Evolutionary conservation across 2,888 invertebrate genomes (phyloP).

Genomic region (Tridacna gigas): DNA sequence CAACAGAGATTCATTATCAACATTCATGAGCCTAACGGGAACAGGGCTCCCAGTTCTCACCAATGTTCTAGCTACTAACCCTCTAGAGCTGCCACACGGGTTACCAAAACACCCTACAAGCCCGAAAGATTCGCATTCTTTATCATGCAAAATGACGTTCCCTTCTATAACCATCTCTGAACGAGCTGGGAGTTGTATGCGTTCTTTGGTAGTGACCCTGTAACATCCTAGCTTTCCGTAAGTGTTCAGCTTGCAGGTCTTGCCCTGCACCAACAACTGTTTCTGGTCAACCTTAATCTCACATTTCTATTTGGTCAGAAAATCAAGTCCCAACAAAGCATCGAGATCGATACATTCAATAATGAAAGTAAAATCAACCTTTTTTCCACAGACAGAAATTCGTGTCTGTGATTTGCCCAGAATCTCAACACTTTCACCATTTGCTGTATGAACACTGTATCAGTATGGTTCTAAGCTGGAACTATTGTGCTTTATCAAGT

Average conservation of each 20-base stretch:
- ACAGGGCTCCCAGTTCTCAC: neutral
- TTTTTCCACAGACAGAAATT: neutral
- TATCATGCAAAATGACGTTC: neutral
- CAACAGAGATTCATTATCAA: neutral
- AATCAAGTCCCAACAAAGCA: neutral
- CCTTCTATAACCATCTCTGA: slow-evolving; percentile 21
- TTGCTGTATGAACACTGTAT: neutral
- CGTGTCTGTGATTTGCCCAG: neutral
- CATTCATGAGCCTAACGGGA: slow-evolving; percentile 19
- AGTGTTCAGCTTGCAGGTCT: neutral
- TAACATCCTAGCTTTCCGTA: slow-evolving; percentile 8
- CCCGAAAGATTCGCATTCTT: neutral
- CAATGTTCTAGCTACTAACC: slow-evolving; percentile 9
- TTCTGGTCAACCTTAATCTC: slow-evolving; percentile 2
- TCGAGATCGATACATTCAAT: no score
- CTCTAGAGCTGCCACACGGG: neutral
- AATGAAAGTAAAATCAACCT: no score
- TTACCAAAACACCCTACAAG: neutral
- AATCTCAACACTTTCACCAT: slow-evolving; percentile 3
- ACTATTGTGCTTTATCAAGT: neutral
- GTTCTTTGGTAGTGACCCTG: neutral
- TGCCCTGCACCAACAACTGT: slow-evolving; percentile 11
- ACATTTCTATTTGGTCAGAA: neutral
- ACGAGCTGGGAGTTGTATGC: slow-evolving; percentile 5
- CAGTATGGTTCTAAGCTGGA: neutral